Evolutionary conservation across 2,797 vertebrate species (phyloP).

Genomic region (Sebastes taczanowskii): DNA sequence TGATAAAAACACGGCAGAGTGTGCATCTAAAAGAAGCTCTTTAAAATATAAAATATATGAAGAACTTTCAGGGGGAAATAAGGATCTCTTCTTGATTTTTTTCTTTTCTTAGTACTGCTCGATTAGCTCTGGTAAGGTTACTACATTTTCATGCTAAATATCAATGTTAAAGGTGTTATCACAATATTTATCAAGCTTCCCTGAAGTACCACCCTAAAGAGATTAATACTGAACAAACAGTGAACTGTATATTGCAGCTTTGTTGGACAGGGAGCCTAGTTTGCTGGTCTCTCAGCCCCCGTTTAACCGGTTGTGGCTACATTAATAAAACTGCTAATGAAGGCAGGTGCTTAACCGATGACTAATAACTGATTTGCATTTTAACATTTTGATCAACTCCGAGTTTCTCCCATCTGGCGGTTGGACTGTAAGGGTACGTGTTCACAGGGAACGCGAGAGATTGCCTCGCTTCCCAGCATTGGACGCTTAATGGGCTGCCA

Average conservation of each 20-base stretch:
- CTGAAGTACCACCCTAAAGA: background rate
- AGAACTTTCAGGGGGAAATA: background rate
- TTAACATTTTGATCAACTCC: background rate
- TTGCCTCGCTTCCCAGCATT: too few species aligned
- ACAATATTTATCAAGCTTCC: background rate
- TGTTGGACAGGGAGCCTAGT: background rate
- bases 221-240: background rate
- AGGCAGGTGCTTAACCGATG: background rate
- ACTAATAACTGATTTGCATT: background rate
- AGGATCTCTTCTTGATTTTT: too few species aligned
- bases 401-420: background rate
- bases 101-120: background rate
- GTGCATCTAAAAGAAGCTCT: background rate
- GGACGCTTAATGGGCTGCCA: too few species aligned
- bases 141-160: background rate
- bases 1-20: background rate
- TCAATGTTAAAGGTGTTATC: accelerated
- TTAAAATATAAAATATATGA: background rate
- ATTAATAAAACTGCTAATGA: background rate
- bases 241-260: background rate
- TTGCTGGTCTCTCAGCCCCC: background rate
- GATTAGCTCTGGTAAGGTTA: background rate
- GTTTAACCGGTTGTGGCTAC: background rate
- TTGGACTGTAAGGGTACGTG: too few species aligned
- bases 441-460: too few species aligned